These are phyloP conservation scores for Saturnia pavonia DNA, from an alignment of 2,888 invertebrate species.

Conservation along the genomic window DNA sequence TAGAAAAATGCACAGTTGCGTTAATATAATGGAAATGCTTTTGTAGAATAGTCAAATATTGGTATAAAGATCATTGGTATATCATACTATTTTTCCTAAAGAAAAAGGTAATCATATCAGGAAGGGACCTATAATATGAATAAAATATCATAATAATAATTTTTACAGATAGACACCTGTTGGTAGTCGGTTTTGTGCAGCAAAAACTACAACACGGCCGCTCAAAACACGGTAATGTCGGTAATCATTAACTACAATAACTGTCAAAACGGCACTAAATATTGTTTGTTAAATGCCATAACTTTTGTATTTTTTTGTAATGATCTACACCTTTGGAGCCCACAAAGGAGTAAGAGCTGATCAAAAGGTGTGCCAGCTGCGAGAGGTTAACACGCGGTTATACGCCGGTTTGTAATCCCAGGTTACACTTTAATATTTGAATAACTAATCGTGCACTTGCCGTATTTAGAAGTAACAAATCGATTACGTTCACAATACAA, in stretches of 20 bases:
- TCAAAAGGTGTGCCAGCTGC: conserved; percentile 60
- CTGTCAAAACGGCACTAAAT: conserved; percentile 80
- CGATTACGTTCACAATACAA: background rate
- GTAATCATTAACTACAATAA: conserved; percentile 78
- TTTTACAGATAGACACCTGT: conserved; percentile 61
- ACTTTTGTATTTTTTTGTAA: conserved; percentile 70
- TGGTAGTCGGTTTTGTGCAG: conserved; percentile 44
- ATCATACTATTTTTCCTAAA: background rate
- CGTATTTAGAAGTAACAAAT: conserved; percentile 8
- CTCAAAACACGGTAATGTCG: conserved; percentile 55
- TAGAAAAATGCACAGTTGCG: too few species aligned
- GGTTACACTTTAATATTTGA: conserved; percentile 46
- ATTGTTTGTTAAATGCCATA: conserved; percentile 78
- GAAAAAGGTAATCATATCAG: background rate
- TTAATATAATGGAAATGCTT: background rate
- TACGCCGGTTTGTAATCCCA: conserved; percentile 37
- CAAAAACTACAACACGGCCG: conserved; percentile 61
- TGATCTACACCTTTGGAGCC: conserved; percentile 71
- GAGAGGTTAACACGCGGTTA: conserved; percentile 58
- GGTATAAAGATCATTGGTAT: background rate
- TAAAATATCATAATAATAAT: conserved; percentile 18
- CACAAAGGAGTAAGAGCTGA: conserved; percentile 59
- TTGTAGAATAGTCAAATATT: background rate
- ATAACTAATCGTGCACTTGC: conserved; percentile 37
- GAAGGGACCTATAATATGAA: background rate